These are phyloP conservation scores for Panthera tigris DNA, from an alignment of 2,113 vertebrate species.

Conservation along the genomic window DNA sequence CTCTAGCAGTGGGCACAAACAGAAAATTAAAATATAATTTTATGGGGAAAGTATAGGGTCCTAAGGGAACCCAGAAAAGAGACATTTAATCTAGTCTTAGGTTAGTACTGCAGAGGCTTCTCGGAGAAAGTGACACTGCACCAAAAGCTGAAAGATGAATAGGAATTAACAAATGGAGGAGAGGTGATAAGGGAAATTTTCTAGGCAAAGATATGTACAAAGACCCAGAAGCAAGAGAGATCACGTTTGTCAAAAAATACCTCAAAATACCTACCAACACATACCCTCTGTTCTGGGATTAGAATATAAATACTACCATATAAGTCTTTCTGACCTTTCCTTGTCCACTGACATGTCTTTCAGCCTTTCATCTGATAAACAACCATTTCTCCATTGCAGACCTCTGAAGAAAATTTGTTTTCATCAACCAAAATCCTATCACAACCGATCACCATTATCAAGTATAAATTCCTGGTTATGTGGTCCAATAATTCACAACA, in stretches of 20 bases:
- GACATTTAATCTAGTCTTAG: neutral
- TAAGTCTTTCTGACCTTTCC: neutral
- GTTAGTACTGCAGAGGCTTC: neutral
- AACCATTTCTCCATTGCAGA: neutral
- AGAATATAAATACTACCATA: neutral
- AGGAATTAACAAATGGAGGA: neutral
- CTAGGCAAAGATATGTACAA: neutral
- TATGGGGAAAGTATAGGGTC: neutral
- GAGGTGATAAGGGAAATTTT: neutral
- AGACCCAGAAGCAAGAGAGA: neutral
- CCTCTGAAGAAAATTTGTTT: neutral
- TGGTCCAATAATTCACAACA: neutral
- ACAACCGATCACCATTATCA: neutral
- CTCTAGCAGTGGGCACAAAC: neutral
- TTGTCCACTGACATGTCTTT: neutral
- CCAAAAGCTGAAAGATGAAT: neutral
- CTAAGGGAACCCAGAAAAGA: neutral
- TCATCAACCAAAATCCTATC: conserved; percentile 6
- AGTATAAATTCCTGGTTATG: neutral
- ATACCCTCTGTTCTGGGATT: neutral
- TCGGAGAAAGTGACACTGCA: neutral
- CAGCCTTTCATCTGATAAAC: neutral
- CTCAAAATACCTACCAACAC: conserved; percentile 32
- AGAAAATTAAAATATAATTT: neutral
- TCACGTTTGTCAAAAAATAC: neutral